Evolutionary conservation across 2,113 vertebrate genomes (phyloP), one percentile per base, ranked within the genome.

Genomic region (Toxotes chatareus): DNA sequence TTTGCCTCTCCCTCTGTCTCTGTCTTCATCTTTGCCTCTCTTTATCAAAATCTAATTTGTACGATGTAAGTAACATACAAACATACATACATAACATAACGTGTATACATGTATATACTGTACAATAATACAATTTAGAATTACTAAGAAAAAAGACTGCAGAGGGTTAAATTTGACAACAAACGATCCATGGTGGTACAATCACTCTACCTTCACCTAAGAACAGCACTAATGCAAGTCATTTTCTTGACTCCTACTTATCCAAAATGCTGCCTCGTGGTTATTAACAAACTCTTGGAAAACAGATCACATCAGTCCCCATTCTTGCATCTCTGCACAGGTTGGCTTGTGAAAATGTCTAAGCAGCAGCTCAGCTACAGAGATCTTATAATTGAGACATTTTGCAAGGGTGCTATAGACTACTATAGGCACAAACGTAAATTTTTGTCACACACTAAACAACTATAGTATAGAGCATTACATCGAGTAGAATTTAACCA

Each of bases 171-270:
- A 34, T 72, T 69, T 65, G 0, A 44, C 60, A 76, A 38, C 53
- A 63, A 68, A 55, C 17, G 62, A 47, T 60, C 51, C 42, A 67
- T 73, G 49, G 21, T 53, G 51, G 21, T 53, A 23, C 51, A n/a
- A 53, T 53, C 21, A 53, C 11, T 53, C 19, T 53, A n/a, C 49
- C 19, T 53, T 21, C 49, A 55, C 1, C 51, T n/a, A 4, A 55
- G n/a, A 63, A 74, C 42, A 59, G 40, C 70, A 17, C 63, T 63
- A 34, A 40, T 31, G 31, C 57, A 51, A 56, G 60, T 76, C 56
- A 61, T 8, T 55, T 60, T 5, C 46, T 74, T 5, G 3, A 21
- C 38, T 71, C 7, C 38, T 51, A 11, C 31, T 27, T 21, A 23
- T 42, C 21, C 70, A 44, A 56, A 61, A 55, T 23, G 19, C 31